Percentiles rank a stretch among this genome's conserved stretches.
Conservation (phyloP, 2,888 invertebrate genomes). For the Apomyelois bistriatella region DNA sequence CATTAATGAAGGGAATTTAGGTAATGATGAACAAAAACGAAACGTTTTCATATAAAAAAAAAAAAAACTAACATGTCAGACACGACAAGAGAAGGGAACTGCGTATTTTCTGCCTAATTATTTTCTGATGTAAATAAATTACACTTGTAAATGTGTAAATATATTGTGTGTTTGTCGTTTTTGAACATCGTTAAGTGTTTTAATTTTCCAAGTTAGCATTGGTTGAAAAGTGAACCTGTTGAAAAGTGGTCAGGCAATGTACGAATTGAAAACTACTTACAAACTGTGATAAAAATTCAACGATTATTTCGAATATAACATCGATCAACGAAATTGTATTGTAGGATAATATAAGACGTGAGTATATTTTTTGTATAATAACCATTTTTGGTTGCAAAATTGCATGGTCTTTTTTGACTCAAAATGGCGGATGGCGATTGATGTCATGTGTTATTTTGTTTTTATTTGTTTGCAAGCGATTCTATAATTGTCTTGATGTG, state of each 20-base stretch:
- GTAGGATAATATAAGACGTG: slow-evolving; percentile 44
- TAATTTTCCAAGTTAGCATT: slow-evolving; percentile 17
- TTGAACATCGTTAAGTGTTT: slow-evolving; percentile 26
- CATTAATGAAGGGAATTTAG: too few species aligned
- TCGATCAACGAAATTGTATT: slow-evolving; percentile 19
- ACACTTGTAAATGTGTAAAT: slow-evolving; percentile 37
- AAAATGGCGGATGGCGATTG: slow-evolving; percentile 61
- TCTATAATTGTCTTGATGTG: slow-evolving; percentile 15
- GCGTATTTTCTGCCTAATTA: slow-evolving; percentile 57
- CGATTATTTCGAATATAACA: slow-evolving; percentile 29
- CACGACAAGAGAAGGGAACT: slow-evolving; percentile 45
- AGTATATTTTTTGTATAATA: slow-evolving; percentile 33
- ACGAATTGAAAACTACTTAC: slow-evolving; percentile 22
- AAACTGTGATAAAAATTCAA: slow-evolving; percentile 19
- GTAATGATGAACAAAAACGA: slow-evolving; percentile 22
- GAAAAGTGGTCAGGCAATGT: slow-evolving; percentile 9
- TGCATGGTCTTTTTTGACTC: slow-evolving; percentile 27
- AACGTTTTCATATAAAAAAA: slow-evolving; percentile 30
- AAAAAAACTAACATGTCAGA: slow-evolving; percentile 47
- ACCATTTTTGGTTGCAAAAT: slow-evolving; percentile 1
- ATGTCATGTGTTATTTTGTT: slow-evolving; percentile 36
- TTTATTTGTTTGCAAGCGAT: slow-evolving; percentile 35
- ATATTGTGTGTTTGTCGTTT: slow-evolving; percentile 24
- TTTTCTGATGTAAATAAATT: slow-evolving; percentile 27
- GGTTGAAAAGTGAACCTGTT: slow-evolving; percentile 14